Evolutionary conservation across 1,140 invertebrate genomes (phyloP), one percentile per base, ranked within the genome.

Genomic region (Camponotus vicinus): DNA sequence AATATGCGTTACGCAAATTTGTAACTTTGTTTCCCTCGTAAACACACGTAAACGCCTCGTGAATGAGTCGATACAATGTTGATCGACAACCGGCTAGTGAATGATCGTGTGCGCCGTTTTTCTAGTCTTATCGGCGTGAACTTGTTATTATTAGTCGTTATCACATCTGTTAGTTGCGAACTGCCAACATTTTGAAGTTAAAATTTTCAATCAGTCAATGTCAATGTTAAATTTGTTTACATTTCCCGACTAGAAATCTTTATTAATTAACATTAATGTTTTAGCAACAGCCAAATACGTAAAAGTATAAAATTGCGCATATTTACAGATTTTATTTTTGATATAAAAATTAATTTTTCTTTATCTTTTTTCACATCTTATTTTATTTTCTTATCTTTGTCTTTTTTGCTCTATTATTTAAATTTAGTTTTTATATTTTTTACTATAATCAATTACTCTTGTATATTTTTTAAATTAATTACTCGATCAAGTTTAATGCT

Each of bases 111-210:
- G 64, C 45, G 13, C 21, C 66, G 21, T 71, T 13, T 69, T 27
- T 27, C 42, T 71, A 57, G 21, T 21, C 32, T 82, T 82, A 82
- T 82, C 79, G 66, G 5, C 4, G 6, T 52, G 69, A 45, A 61
- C 80, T n/a, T 73, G 57, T 75, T 75, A 59, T 75, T 75, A 64
- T 64, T 71, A 52, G 27, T 13, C 42, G 80, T 84, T 84, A 84
- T 75, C 80, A 49, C 67, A 52, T 84, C 70, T 49, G 37, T 37
- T 34, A 40, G 80, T 18, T 42, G 69, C 75, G 57, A 76, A 45
- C n/a, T 15, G 34, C 9, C 49, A 59, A 37, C 32, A 21, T 27
- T 80, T 80, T 70, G 66, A 42, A 71, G 66, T 82, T 82, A 82
- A 82, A 45, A 9, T 40, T 7, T 18, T 40, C 15, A 3, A 9